Conservation (phyloP, 2,888 invertebrate species). For the Aproaerema taeniolella region DNA sequence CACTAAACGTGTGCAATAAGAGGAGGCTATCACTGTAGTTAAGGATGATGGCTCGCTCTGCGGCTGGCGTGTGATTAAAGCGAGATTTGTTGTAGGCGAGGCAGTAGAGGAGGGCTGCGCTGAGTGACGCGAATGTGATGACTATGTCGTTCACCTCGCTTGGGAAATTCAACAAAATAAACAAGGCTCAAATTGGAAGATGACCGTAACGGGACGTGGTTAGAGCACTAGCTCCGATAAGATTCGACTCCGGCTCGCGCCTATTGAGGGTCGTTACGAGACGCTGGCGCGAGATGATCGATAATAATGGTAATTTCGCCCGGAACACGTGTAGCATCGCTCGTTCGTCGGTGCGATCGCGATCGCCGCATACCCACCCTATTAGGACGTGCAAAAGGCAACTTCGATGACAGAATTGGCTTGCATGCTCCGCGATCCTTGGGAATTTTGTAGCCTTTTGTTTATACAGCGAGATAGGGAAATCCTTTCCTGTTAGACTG, state of each 20-base stretch:
- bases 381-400: conserved; percentile 62
- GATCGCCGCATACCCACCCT: conserved; percentile 53
- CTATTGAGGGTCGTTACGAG: conserved; percentile 70
- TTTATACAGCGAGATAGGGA: conserved; percentile 38
- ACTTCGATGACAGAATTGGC: conserved; percentile 51
- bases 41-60: conserved; percentile 29
- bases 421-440: conserved; percentile 27
- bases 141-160: conserved; percentile 24
- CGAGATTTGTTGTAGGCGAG: conserved; percentile 35
- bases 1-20: conserved; percentile 40
- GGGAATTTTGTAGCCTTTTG: conserved; percentile 21
- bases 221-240: conserved; percentile 40
- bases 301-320: conserved; percentile 75
- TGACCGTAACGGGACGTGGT: conserved; percentile 46
- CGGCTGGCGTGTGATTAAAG: conserved; percentile 37
- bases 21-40: conserved; percentile 28
- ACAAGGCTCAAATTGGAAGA: conserved; percentile 45
- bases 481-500: conserved; percentile 19
- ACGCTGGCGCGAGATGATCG: conserved; percentile 69
- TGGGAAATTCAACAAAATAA: conserved; percentile 36
- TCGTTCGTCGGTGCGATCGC: conserved; percentile 55
- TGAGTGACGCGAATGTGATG: conserved; percentile 18
- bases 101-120: conserved; percentile 28
- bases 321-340: conserved; percentile 70
- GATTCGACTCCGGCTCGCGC: conserved; percentile 51